phyloP scores from a whole-genome alignment of 2,113 vertebrate species.

The Hippopotamus amphibius region DNA sequence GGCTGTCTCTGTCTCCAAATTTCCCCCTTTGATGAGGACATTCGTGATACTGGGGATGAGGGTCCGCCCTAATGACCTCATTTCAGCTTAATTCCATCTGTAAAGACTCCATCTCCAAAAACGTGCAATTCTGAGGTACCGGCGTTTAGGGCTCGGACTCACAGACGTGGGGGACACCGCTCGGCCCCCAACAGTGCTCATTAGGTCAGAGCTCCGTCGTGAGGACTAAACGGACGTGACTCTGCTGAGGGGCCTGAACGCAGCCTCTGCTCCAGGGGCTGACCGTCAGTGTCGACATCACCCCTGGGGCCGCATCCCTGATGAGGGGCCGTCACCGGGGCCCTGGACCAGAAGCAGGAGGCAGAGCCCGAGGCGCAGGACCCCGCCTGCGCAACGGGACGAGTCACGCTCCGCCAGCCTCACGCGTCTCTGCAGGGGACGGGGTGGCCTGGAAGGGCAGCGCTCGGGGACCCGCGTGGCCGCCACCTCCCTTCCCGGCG shows the following conservation, averaged over 20 bases:
- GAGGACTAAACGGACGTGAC: background rate
- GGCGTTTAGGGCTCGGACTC: background rate
- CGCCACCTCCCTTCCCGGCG: rapidly evolving
- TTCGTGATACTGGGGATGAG: background rate
- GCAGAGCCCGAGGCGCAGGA: rapidly evolving
- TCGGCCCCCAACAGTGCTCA: rapidly evolving
- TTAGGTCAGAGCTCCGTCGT: no score
- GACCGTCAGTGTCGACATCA: background rate
- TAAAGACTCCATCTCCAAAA: background rate
- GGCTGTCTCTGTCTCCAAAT: background rate
- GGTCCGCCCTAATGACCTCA: rapidly evolving
- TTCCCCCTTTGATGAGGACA: background rate
- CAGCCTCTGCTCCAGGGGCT: background rate
- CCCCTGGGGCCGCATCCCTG: rapidly evolving
- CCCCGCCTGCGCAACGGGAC: background rate
- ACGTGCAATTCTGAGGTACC: no score
- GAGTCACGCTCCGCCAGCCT: rapidly evolving
- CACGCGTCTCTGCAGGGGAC: background rate
- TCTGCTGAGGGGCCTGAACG: background rate
- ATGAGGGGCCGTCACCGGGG: background rate
- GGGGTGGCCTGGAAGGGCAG: rapidly evolving
- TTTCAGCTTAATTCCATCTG: rapidly evolving
- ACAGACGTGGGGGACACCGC: no score
- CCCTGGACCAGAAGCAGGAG: background rate
- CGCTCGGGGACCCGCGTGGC: rapidly evolving